phyloP scores from a whole-genome alignment of 2,113 vertebrate genomes.

The Sclerurus mexicanus region DNA sequence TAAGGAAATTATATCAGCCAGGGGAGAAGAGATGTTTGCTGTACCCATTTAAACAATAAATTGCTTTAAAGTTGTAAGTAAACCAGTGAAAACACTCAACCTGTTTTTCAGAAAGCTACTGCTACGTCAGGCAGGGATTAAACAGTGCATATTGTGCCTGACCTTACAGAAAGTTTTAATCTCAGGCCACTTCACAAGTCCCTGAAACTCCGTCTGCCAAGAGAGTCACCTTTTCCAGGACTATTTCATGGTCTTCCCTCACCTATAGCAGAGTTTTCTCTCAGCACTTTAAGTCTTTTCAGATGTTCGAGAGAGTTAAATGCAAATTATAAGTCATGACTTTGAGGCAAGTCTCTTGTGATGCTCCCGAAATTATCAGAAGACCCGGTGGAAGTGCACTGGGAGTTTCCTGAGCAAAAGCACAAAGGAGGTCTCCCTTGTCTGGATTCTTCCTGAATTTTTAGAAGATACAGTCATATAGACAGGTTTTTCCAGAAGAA shows the following conservation, averaged over 20 bases:
- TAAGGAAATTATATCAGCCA: neutral
- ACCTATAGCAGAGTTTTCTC: neutral
- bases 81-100: neutral
- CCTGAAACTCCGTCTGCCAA: neutral
- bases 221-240: neutral
- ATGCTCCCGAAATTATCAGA: neutral
- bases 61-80: neutral
- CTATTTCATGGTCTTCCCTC: neutral
- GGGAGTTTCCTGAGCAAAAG: neutral
- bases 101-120: neutral
- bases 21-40: neutral
- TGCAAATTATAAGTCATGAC: fast-evolving
- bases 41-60: neutral
- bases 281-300: neutral
- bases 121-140: neutral
- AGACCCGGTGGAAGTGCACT: neutral
- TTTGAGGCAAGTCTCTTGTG: neutral
- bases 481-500: neutral
- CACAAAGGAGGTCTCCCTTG: neutral
- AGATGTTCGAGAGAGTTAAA: neutral
- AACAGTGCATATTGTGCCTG: neutral
- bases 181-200: neutral
- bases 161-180: neutral
- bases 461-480: fast-evolving
- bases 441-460: neutral